These are phyloP conservation scores for Cuculus canorus DNA, from an alignment of 2,797 vertebrate genomes.

Conservation along the genomic window DNA sequence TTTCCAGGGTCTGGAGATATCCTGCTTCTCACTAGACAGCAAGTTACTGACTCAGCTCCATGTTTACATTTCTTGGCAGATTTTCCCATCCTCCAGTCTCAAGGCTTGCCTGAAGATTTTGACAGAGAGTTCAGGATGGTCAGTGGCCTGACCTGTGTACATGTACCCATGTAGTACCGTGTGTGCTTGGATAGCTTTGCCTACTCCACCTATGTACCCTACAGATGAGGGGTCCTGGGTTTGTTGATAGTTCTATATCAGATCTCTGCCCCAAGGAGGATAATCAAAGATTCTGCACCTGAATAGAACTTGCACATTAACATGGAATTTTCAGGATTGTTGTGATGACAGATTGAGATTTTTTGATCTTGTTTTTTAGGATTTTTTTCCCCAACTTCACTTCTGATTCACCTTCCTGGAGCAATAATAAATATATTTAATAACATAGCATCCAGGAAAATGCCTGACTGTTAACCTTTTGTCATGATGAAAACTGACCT, in stretches of 20 bases:
- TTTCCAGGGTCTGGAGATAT: background rate
- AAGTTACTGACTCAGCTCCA: background rate
- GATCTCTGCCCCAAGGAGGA: background rate
- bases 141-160: background rate
- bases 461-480: background rate
- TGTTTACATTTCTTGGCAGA: background rate
- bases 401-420: background rate
- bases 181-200: background rate
- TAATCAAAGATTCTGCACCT: background rate
- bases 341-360: background rate
- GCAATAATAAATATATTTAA: background rate
- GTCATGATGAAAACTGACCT: background rate
- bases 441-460: background rate
- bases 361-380: rapidly evolving
- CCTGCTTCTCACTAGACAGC: background rate
- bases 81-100: background rate
- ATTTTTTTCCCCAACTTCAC: rapidly evolving
- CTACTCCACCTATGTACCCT: rapidly evolving
- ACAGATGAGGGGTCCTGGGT: background rate
- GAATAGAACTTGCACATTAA: background rate
- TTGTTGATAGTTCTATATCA: background rate
- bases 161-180: rapidly evolving
- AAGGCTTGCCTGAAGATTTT: background rate
- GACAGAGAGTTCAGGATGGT: background rate
- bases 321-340: background rate